Percentiles rank a stretch among this genome's conserved stretches.
phyloP scores from a whole-genome alignment of 2,113 vertebrate genomes.

The Lycaon pictus region DNA sequence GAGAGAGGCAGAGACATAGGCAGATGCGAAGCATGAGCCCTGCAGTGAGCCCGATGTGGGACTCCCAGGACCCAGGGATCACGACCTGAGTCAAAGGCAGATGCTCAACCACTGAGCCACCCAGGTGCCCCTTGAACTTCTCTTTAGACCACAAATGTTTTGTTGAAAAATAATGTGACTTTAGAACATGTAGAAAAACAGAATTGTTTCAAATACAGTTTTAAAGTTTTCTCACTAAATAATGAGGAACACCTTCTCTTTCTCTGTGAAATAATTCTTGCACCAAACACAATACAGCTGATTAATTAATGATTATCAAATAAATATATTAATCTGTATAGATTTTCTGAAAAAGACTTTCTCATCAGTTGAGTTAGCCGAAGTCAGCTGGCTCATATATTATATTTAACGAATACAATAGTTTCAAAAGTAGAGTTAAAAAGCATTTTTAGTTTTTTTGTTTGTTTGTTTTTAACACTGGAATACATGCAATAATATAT shows the following conservation, averaged over 20 bases:
- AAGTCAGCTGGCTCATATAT: background rate
- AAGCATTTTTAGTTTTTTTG: background rate
- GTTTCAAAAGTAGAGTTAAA: background rate
- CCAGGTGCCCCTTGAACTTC: background rate
- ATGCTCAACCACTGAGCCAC: too few relatives aligned
- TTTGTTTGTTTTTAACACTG: background rate
- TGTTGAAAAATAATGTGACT: background rate
- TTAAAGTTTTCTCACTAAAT: background rate
- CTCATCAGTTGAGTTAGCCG: background rate
- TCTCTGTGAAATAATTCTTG: constrained; percentile 9
- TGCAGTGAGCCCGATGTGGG: too few relatives aligned
- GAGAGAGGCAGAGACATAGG: too few relatives aligned
- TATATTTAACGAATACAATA: background rate
- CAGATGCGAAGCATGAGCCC: too few relatives aligned
- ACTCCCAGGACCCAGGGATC: too few relatives aligned
- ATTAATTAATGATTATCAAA: background rate
- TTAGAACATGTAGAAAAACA: background rate
- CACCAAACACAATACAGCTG: background rate
- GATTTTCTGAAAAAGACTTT: background rate
- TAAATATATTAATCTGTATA: background rate
- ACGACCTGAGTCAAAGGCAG: too few relatives aligned
- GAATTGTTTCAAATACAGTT: background rate
- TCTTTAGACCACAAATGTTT: background rate
- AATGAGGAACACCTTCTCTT: background rate
- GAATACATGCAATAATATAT: background rate